Percentiles rank a stretch among this genome's conserved stretches.
Conservation (phyloP, 2,888 invertebrate species). For the Drosophila affinis region DNA sequence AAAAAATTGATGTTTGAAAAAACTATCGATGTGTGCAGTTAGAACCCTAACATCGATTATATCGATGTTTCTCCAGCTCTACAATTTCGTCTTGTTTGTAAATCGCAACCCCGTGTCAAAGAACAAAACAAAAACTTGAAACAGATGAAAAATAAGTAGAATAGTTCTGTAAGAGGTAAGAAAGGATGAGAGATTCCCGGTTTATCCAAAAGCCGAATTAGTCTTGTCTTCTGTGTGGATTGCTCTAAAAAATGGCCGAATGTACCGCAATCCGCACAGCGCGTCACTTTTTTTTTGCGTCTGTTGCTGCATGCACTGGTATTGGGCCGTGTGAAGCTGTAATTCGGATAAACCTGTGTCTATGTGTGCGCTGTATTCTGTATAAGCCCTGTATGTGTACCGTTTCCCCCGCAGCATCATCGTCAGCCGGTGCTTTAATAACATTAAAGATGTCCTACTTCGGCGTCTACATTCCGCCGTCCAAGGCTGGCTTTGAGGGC, state of each 20-base stretch:
- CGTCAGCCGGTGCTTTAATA: neutral
- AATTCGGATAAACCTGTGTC: neutral
- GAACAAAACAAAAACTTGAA: too few species aligned
- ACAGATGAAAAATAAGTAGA: too few species aligned
- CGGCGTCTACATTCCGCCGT: conserved; percentile 62
- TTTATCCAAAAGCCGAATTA: neutral
- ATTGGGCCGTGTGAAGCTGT: neutral
- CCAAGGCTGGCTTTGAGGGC: conserved; percentile 65
- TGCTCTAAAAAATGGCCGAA: neutral
- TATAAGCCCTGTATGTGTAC: neutral
- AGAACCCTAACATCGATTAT: too few species aligned
- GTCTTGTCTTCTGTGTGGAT: neutral
- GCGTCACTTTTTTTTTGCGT: conserved; percentile 1
- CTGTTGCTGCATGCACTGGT: neutral
- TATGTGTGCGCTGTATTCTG: neutral
- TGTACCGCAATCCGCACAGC: neutral
- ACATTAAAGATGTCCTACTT: conserved; percentile 56
- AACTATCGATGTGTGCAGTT: too few species aligned
- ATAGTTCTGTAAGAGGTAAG: neutral
- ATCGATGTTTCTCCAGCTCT: too few species aligned
- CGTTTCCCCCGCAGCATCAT: conserved; percentile 4
- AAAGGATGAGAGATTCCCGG: neutral
- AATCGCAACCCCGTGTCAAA: too few species aligned
- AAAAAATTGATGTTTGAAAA: too few species aligned
- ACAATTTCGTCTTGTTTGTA: too few species aligned